Base-by-base conservation (phyloP, 2,888 invertebrate species). In the Xiphydria camelus region DNA sequence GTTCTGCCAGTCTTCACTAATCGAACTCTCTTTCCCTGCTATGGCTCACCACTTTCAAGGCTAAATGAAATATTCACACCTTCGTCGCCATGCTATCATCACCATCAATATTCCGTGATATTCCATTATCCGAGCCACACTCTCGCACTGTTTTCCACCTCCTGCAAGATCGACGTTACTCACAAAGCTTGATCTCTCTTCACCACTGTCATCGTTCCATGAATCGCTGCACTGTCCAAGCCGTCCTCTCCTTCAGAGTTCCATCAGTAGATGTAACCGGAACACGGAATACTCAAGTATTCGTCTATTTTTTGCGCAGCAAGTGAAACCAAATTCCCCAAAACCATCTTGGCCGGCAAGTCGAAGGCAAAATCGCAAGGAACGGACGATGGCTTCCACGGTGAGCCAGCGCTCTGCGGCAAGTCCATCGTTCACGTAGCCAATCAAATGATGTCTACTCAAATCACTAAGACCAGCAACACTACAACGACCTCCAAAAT, bases 381-480 rank as follows among this genome's bases (percentile, higher is more conserved):
- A 4, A 81, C 81, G 0, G 87, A 88, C 67, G 88, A 88, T 77
- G 87, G 87, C 41, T 68, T 74, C 49, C 68, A 70, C 44, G 68
- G 75, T 20, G 84, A 85, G 66, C 83, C 84, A 19, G 85, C 87
- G 31, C 84, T 85, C 35, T 88, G 88, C 61, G 88, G 84, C 35
- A 80, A 80, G 44, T 83, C 84, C 5, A 82, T 85, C 36, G 79
- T 84, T 19, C 75, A 78, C 55, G 82, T 83, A 35, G 75, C 74
- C 2, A 71, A 61, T 49, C 69, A 68, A 40, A 73, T 75, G 53
- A 75, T 74, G 73, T 70, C 70, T 4, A 57, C 53, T 22, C 68
- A 63, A 35, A 49, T 63, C 7, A 55, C 47, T 15, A 68, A 68
- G 23, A 41, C 47, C 21, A 4, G 17, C 19, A 14, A 43, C 22